These are phyloP conservation scores for Stichodactyla helianthus DNA, from an alignment of 64 coral and sea anemone species.

Conservation along the genomic window DNA sequence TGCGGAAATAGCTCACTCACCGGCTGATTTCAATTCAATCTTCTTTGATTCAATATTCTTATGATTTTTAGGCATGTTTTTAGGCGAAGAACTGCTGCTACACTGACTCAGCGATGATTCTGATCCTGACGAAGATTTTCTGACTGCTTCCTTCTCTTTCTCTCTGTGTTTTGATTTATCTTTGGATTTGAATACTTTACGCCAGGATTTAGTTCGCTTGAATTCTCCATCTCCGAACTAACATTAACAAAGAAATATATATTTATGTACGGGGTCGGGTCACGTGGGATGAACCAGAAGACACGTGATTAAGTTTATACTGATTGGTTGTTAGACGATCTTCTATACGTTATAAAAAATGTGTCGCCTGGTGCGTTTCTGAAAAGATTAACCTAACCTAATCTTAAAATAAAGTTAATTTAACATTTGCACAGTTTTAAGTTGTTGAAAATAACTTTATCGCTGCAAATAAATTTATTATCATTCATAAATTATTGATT, in stretches of 20 bases:
- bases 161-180: constrained; percentile 64
- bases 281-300: background rate
- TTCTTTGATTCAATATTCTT: background rate
- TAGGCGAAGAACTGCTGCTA: constrained; percentile 71
- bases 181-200: constrained; percentile 78
- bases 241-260: constrained; percentile 1
- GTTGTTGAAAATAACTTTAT: no score
- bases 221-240: constrained; percentile 47
- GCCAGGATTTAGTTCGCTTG: constrained; percentile 77
- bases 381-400: no score
- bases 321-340: background rate
- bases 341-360: no score
- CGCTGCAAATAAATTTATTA: no score
- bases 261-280: background rate
- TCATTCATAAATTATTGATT: no score
- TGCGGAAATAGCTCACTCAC: background rate
- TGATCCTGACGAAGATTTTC: constrained; percentile 64
- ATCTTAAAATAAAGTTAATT: no score
- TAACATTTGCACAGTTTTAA: no score
- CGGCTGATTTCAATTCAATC: background rate
- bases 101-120: constrained; percentile 80
- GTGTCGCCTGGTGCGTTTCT: no score
- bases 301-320: background rate
- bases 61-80: constrained; percentile 34
- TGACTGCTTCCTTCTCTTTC: constrained; percentile 39